phyloP scores from a whole-genome alignment of 2,888 invertebrate species.

The Zaprionus lineosus region DNA sequence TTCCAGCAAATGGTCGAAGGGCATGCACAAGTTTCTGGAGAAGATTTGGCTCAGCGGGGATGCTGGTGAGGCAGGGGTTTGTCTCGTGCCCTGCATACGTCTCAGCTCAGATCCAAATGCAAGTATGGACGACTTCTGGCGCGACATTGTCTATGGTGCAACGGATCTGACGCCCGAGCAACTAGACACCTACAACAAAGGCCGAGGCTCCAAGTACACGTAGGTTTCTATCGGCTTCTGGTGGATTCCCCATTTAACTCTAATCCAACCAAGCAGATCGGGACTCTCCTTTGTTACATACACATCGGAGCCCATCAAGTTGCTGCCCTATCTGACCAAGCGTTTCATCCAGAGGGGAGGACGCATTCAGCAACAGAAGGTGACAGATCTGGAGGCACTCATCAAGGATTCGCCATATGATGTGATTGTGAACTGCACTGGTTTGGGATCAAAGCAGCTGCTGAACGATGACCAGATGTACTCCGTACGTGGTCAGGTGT shows the following conservation, averaged over 20 bases:
- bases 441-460: slow-evolving; percentile 86
- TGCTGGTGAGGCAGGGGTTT: slow-evolving; percentile 83
- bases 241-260: no score
- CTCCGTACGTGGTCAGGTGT: slow-evolving; percentile 90
- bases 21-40: slow-evolving; percentile 85
- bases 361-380: slow-evolving; percentile 83
- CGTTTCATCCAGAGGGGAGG: slow-evolving; percentile 86
- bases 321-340: slow-evolving; percentile 87
- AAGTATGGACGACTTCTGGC: slow-evolving; percentile 70
- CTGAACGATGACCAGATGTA: slow-evolving; percentile 85
- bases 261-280: slow-evolving; percentile 80
- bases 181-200: slow-evolving; percentile 79
- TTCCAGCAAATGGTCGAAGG: slow-evolving; percentile 88
- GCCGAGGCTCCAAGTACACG: slow-evolving; percentile 66
- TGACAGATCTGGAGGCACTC: slow-evolving; percentile 84
- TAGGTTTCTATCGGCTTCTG: slow-evolving; percentile 26
- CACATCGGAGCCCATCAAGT: slow-evolving; percentile 86
- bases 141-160: slow-evolving; percentile 66
- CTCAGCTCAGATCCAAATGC: slow-evolving; percentile 77
- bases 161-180: slow-evolving; percentile 46
- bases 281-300: slow-evolving; percentile 88
- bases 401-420: slow-evolving; percentile 83
- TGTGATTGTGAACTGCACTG: slow-evolving; percentile 91
- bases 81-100: slow-evolving; percentile 82
- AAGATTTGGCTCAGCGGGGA: slow-evolving; percentile 86